Percentiles rank a stretch among this genome's conserved stretches.
phyloP scores from a whole-genome alignment of 37 sponge, comb jelly and placozoan species.

The Haliclona indistincta region DNA sequence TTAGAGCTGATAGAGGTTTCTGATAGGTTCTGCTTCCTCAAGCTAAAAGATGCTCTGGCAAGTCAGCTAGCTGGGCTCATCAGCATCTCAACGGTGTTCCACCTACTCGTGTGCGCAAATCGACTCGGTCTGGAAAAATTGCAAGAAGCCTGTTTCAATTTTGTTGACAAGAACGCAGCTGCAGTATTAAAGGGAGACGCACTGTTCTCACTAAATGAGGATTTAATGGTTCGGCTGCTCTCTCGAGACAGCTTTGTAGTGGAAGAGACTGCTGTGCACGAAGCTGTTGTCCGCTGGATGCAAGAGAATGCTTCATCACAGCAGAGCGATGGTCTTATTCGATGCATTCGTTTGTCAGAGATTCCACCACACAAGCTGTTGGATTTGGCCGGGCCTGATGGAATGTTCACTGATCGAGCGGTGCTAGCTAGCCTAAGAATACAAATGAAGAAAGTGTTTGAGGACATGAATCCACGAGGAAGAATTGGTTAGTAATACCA shows the following conservation, averaged over 20 bases:
- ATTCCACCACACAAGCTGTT: constrained; percentile 18
- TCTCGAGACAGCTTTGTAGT: constrained; percentile 23
- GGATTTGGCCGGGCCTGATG: background rate
- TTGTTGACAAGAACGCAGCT: constrained; percentile 31
- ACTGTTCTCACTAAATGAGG: constrained; percentile 17
- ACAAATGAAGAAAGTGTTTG: constrained; percentile 10
- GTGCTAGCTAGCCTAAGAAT: constrained; percentile 6
- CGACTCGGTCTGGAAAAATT: constrained; percentile 14
- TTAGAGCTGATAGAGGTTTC: constrained; percentile 59
- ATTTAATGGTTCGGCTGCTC: background rate
- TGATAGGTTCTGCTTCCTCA: constrained; percentile 40
- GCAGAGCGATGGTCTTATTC: background rate
- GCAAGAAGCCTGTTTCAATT: constrained; percentile 21
- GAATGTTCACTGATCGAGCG: background rate
- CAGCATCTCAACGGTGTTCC: constrained; percentile 19
- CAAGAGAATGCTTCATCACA: constrained; percentile 1
- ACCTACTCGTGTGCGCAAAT: constrained; percentile 20
- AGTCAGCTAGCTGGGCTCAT: constrained; percentile 36
- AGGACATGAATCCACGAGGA: constrained; percentile 19
- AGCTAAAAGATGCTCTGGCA: constrained; percentile 44
- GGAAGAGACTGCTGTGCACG: constrained; percentile 5
- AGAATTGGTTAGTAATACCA: constrained; percentile 9
- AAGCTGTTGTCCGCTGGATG: constrained; percentile 7
- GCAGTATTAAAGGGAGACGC: constrained; percentile 9
- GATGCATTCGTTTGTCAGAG: constrained; percentile 24